Percentiles rank a stretch among this genome's conserved stretches.
These are phyloP conservation scores for Moxostoma hubbsi DNA, from an alignment of 2,797 vertebrate species.

Conservation along the genomic window DNA sequence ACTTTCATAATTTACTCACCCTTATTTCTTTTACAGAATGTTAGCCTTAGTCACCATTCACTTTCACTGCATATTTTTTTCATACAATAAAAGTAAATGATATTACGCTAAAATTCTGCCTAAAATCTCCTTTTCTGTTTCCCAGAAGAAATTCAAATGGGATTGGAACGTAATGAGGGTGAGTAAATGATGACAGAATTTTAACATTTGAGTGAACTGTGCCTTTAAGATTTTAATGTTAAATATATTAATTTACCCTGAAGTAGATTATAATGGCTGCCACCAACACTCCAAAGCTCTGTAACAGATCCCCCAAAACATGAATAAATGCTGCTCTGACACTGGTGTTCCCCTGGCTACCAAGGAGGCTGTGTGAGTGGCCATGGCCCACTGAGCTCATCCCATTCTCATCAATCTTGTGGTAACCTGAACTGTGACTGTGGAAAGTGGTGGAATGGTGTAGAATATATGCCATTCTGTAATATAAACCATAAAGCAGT, in stretches of 20 bases:
- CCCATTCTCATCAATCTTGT: conserved; percentile 81
- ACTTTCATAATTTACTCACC: too few relatives aligned
- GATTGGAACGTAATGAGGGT: too few relatives aligned
- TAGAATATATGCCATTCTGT: conserved; percentile 95
- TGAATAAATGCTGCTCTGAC: conserved; percentile 93
- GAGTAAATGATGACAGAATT: too few relatives aligned
- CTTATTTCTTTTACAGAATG: too few relatives aligned
- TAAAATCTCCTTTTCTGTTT: too few relatives aligned
- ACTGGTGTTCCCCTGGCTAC: conserved; percentile 87
- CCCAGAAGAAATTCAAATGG: too few relatives aligned
- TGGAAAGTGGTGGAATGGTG: conserved; percentile 88
- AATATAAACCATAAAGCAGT: not conserved
- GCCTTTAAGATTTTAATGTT: not conserved
- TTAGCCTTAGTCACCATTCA: too few relatives aligned
- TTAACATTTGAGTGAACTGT: too few relatives aligned
- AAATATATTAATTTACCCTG: conserved; percentile 81
- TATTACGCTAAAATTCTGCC: too few relatives aligned
- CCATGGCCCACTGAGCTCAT: conserved; percentile 70
- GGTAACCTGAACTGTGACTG: conserved; percentile 80
- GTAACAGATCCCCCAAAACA: conserved; percentile 93
- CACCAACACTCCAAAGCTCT: conserved; percentile 91
- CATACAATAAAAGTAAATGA: too few relatives aligned
- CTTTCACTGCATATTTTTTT: too few relatives aligned
- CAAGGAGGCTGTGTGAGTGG: conserved; percentile 70
- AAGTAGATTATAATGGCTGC: conserved; percentile 93